phyloP scores from a whole-genome alignment of 2,797 vertebrate genomes.

The Macrochelys suwanniensis region DNA sequence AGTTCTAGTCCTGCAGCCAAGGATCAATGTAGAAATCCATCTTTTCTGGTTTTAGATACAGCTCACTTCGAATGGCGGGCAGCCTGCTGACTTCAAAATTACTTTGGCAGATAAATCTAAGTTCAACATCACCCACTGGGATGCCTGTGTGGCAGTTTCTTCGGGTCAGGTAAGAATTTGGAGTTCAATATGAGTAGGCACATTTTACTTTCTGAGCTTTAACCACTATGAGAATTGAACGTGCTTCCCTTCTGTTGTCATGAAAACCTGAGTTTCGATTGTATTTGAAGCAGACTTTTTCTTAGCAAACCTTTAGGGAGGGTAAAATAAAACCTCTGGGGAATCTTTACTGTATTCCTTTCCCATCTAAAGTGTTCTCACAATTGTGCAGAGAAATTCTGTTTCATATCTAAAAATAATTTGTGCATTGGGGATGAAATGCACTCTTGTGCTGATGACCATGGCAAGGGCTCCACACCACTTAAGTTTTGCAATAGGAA shows the following conservation, averaged over 20 bases:
- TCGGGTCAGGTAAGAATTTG: constrained; percentile 82
- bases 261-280: neutral
- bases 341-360: neutral
- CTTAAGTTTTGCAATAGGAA: neutral
- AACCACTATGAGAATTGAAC: neutral
- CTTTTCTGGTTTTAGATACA: constrained; percentile 76
- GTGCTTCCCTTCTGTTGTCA: neutral
- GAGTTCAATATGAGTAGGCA: neutral
- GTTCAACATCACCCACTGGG: constrained; percentile 75
- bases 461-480: neutral
- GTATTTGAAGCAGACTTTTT: neutral
- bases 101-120: constrained; percentile 81
- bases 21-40: neutral
- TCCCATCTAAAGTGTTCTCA: neutral
- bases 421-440: neutral
- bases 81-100: constrained; percentile 81
- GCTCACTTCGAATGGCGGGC: constrained; percentile 80
- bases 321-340: neutral
- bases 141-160: constrained; percentile 83
- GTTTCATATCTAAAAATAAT: neutral
- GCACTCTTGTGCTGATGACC: neutral
- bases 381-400: neutral
- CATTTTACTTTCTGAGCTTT: neutral
- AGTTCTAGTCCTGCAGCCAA: neutral
- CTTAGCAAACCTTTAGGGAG: neutral